Base-by-base conservation (phyloP, 2,113 vertebrate genomes). In the Gadus macrocephalus region DNA sequence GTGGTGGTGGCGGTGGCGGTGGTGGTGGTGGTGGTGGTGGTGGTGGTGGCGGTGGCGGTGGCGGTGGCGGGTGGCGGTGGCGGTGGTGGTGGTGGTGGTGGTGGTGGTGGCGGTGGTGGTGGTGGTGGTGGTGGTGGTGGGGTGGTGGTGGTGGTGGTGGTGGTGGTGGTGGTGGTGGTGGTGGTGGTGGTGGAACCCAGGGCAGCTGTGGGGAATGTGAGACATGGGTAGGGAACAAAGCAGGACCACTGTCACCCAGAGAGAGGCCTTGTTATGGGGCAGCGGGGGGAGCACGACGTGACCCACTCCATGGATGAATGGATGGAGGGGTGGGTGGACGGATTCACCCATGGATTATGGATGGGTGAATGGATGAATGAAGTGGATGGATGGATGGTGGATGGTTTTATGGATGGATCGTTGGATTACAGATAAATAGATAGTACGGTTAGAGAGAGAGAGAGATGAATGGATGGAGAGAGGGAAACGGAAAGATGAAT, bases 181-280 rank as follows among this genome's bases (percentile, higher is more conserved):
- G 6, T 35, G 83, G 85, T 83, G 16, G 83, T 28, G 66, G 68
- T 60, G 53, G 82, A 80, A 84, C 84, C 82, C 72, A 72, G 83
- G 82, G 84, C 83, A 85, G 81, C 74, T 77, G 85, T 83, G 78
- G 85, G 89, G 90, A 91, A 92, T 92, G 88, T 74, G 76, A 90
- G 79, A 89, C 86, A 89, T 90, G 88, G 82, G 27, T 75, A 60
- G 74, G 86, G 80, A 82, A 91, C 91, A 93, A 92, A 89, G 90
- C 79, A 2, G 73, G 73, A 84, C 85, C 86, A 89, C 88, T 93
- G 91, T 91, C 88, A 86, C 90, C 86, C 79, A 88, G 88, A 87
- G 86, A 85, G 86, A 88, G 78, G 83, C 83, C 83, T 89, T 86
- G 86, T 86, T 84, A 82, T 84, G 75, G 83, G 79, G 71, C 38